These are phyloP conservation scores for Centropristis striata DNA, from an alignment of 2,113 vertebrate genomes.

Conservation along the genomic window DNA sequence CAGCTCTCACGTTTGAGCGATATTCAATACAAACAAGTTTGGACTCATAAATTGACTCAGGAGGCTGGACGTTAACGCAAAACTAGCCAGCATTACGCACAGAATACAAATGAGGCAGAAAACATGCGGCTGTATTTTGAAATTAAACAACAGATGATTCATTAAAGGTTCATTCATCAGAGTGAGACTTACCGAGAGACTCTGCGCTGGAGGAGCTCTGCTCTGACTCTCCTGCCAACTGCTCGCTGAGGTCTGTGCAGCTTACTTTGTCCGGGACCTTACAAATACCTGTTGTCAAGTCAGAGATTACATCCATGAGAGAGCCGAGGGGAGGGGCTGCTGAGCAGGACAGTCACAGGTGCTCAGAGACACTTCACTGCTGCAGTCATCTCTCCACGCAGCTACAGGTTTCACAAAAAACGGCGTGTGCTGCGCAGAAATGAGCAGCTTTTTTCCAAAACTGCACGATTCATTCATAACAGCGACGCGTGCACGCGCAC, in stretches of 20 bases:
- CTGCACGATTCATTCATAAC: not conserved
- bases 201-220: slow-evolving; percentile 44
- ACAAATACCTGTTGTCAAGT: slow-evolving; percentile 64
- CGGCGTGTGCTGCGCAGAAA: not conserved
- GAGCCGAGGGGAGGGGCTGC: slow-evolving; percentile 25
- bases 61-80: not conserved
- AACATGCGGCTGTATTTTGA: not conserved
- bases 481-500: not conserved
- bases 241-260: slow-evolving; percentile 64
- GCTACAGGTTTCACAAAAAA: slow-evolving; percentile 6
- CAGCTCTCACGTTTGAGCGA: not conserved
- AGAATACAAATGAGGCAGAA: slow-evolving; percentile 16
- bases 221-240: slow-evolving; percentile 74
- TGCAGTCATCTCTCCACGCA: not conserved
- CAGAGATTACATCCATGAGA: slow-evolving; percentile 68
- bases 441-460: not conserved
- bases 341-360: slow-evolving; percentile 28
- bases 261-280: slow-evolving; percentile 55
- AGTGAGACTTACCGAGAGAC: slow-evolving; percentile 75
- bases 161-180: not conserved
- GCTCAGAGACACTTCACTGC: slow-evolving; percentile 31
- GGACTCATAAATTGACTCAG: too few species aligned
- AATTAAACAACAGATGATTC: not conserved
- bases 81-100: not conserved
- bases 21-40: not conserved